Conservation (phyloP, 2,113 vertebrate species). For the Alectura lathami region DNA sequence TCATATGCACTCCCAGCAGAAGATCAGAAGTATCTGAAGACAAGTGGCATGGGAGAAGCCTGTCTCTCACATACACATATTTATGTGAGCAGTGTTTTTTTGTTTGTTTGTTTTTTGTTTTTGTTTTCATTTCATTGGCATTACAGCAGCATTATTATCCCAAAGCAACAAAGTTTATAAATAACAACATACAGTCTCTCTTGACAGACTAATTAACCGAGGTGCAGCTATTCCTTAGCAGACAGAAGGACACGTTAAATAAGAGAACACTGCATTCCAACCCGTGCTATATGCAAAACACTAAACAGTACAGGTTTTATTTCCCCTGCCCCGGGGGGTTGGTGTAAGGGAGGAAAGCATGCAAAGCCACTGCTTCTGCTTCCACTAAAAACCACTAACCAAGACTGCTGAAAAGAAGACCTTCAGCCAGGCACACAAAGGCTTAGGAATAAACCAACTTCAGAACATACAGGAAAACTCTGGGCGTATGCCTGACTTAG, state of each 20-base stretch:
- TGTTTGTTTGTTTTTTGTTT: too few relatives aligned
- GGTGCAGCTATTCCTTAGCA: not conserved
- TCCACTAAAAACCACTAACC: accelerated
- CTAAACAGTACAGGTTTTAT: not conserved
- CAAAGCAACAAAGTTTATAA: conserved; percentile 2
- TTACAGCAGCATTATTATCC: not conserved
- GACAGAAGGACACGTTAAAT: not conserved
- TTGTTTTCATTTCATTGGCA: not conserved
- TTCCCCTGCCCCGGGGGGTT: not conserved
- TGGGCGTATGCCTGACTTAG: not conserved
- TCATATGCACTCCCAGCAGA: not conserved
- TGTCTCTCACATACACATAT: not conserved
- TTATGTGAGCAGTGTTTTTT: not conserved
- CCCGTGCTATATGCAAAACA: not conserved
- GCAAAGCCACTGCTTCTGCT: not conserved
- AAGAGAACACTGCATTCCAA: not conserved
- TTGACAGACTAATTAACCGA: not conserved
- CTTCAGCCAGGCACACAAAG: not conserved
- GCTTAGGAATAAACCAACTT: not conserved
- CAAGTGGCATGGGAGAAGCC: not conserved
- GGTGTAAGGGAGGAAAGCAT: accelerated
- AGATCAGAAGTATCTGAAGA: not conserved
- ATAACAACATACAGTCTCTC: not conserved
- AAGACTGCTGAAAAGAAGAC: not conserved
- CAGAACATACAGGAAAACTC: not conserved